Percentiles rank a stretch among this genome's conserved stretches.
Evolutionary conservation across 2,113 vertebrate genomes (phyloP).

Genomic region (zebrafish (Danio rerio)): DNA sequence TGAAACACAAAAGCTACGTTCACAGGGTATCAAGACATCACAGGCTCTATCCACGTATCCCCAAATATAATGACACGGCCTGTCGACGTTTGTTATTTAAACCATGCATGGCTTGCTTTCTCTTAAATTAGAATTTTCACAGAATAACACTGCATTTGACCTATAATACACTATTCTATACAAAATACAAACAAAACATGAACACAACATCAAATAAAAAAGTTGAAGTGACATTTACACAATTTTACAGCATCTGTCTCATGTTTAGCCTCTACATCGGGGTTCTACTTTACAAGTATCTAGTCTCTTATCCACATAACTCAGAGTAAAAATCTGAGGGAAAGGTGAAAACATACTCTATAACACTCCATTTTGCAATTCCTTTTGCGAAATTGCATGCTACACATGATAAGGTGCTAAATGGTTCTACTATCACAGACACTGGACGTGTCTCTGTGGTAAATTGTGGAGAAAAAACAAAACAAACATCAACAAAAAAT

Average conservation of each 20-base stretch:
- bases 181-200: conserved; percentile 65
- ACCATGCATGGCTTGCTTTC: conserved; percentile 80
- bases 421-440: conserved; percentile 54
- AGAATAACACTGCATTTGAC: conserved; percentile 86
- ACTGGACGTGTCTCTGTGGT: neutral
- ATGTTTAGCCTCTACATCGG: conserved; percentile 66
- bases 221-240: conserved; percentile 78
- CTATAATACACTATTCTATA: conserved; percentile 89
- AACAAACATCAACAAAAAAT: too few relatives aligned
- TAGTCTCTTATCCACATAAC: conserved; percentile 61
- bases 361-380: conserved; percentile 59
- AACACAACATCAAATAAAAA: conserved; percentile 68
- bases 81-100: conserved; percentile 61
- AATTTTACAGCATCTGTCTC: conserved; percentile 82
- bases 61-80: conserved; percentile 64
- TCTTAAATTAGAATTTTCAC: conserved; percentile 85
- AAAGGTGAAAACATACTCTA: conserved; percentile 58
- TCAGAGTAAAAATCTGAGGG: conserved; percentile 62
- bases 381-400: conserved; percentile 67
- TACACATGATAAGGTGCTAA: conserved; percentile 79
- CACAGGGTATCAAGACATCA: conserved; percentile 66
- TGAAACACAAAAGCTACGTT: conserved; percentile 62
- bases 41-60: conserved; percentile 56
- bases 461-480: neutral
- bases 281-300: conserved; percentile 74